phyloP scores from a whole-genome alignment of 1,140 invertebrate species.

The Matsumurasca onukii region DNA sequence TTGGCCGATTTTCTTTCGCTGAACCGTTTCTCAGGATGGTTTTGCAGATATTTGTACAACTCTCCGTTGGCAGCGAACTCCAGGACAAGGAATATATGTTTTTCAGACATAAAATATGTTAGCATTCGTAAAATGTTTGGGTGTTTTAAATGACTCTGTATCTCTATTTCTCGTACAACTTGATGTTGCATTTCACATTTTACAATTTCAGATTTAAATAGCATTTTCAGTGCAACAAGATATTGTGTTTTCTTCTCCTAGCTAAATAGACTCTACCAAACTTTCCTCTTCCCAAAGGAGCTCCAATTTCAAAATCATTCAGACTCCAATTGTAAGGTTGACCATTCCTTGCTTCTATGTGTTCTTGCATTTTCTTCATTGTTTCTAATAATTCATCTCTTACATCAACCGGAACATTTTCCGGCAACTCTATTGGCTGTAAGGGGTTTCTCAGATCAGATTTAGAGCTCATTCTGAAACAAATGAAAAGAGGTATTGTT shows the following conservation, averaged over 20 bases:
- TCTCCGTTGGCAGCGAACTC: constrained; percentile 93
- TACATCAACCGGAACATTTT: neutral
- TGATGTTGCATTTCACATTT: constrained; percentile 48
- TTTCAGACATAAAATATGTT: constrained; percentile 91
- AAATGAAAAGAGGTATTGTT: too few species aligned
- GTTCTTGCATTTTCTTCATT: constrained; percentile 18
- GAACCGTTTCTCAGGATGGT: constrained; percentile 59
- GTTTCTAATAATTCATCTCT: neutral
- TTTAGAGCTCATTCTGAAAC: too few species aligned
- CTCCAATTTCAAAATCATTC: constrained; percentile 75
- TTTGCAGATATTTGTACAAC: constrained; percentile 75
- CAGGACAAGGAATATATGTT: constrained; percentile 85
- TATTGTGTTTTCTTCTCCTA: constrained; percentile 80
- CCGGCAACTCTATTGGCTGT: neutral
- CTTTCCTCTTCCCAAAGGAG: constrained; percentile 82
- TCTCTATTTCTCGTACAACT: constrained; percentile 91
- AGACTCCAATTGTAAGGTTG: constrained; percentile 46
- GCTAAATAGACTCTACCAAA: constrained; percentile 93
- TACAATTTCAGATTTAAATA: constrained; percentile 83
- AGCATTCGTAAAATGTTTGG: constrained; percentile 87
- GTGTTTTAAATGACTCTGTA: constrained; percentile 90
- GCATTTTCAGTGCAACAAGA: constrained; percentile 89
- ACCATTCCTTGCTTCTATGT: constrained; percentile 46
- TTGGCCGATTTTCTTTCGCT: constrained; percentile 61
- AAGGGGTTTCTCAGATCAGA: too few species aligned